These are phyloP conservation scores for Alethe castanea DNA, from an alignment of 2,113 vertebrate genomes.

Conservation along the genomic window DNA sequence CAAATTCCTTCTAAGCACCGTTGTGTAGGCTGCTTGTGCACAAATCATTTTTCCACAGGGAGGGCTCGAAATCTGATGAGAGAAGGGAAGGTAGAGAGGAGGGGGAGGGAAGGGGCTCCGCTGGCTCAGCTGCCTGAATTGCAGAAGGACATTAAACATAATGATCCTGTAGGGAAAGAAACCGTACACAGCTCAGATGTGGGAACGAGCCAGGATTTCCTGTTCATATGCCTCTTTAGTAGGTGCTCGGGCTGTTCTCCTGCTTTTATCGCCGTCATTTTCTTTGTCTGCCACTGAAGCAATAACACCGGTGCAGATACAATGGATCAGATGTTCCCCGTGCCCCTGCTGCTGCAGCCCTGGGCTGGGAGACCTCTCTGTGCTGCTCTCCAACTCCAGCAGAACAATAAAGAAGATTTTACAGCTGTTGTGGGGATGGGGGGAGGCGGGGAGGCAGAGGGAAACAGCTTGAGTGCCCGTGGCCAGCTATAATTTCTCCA, in stretches of 20 bases:
- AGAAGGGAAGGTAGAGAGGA: not conserved
- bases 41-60: conserved; percentile 38
- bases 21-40: conserved; percentile 1
- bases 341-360: conserved; percentile 4
- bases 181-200: not conserved
- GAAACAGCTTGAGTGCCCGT: conserved; percentile 59
- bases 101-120: conserved; percentile 2
- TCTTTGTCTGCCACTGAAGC: conserved; percentile 21
- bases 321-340: conserved; percentile 32
- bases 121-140: conserved; percentile 27
- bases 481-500: conserved; percentile 66
- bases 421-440: conserved; percentile 52
- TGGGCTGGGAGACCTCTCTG: not conserved
- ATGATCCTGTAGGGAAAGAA: conserved; percentile 41
- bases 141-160: conserved; percentile 44
- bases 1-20: conserved; percentile 23
- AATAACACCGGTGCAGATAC: conserved; percentile 6
- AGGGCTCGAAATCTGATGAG: conserved; percentile 15
- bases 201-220: conserved; percentile 44
- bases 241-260: not conserved
- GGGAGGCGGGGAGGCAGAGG: not conserved
- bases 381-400: not conserved
- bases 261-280: not conserved
- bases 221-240: conserved; percentile 41
- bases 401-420: conserved; percentile 62